Base-by-base conservation (phyloP, 2,113 vertebrate species). In the Acanthochromis polyacanthus region DNA sequence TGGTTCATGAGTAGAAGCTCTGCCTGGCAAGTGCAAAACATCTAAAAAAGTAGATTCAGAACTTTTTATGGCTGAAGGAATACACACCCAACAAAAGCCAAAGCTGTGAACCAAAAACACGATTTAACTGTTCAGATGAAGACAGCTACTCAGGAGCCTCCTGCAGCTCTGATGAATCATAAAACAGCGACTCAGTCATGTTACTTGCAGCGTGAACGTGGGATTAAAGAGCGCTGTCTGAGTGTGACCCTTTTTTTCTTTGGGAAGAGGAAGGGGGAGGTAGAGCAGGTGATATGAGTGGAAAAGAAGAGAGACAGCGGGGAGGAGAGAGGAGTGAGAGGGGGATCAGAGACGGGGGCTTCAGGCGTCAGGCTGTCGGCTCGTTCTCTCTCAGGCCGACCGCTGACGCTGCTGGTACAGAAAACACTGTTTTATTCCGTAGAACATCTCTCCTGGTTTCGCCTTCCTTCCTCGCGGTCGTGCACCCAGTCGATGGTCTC, bases 321-420 rank as follows among this genome's bases (percentile, higher is more conserved):
- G 83, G 74, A 87, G 80, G 88, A 84, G 80, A 88, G 82, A 84
- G 30, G 73, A 56, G 75, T 63, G 85, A 80, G 83, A 85, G 88
- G 76, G 75, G 81, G 63, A 62, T 50, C 43, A 10, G 61, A 61
- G 70, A 62, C 58, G 28, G 28, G 38, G 68, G 66, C 25, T 57
- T 71, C 56, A 5, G 70, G 81, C 68, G 52, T 78, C 53, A 25
- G 46, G 74, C 57, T 15, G 56, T 40, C 6, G 62, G 78, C 80
- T 71, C 17, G 58, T 46, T 73, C 46, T 73, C 40, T 57, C 45
- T 78, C 73, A 46, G 80, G 87, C 58, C 75, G 56, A 40, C 19
- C 52, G 28, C 53, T 50, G 32, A 9, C 8, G 22, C 63, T 78
- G 84, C 68, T 76, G 84, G 62, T 81, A 57, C 61, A 81, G 64